Evolutionary conservation across 2,888 invertebrate species (phyloP), one percentile per base, ranked within the genome.

Genomic region (Meiosimyza platycephala): DNA sequence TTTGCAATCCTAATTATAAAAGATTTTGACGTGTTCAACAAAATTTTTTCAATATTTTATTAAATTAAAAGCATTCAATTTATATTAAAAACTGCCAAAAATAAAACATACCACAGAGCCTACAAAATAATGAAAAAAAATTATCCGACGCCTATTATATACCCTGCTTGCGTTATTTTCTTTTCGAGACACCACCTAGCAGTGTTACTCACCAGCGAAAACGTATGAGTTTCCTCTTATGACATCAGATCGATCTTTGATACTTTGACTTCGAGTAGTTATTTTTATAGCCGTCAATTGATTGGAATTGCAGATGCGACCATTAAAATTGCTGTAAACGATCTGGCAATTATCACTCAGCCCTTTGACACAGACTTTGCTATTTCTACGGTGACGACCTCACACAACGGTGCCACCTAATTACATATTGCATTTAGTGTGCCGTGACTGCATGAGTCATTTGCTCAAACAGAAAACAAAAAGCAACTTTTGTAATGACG

Each of bases 321-420:
- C 15, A 57, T 57, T 28, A 57, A 57, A 18, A 18, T 18, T 57
- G 57, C 57, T 13, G 28, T 15, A 57, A 57, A 57, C 22, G 57
- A 57, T 57, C 57, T 22, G 22, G 57, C 57, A 22, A 57, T 57
- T 63, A 40, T 40, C 40, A 40, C 40, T 40, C 18, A 48, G 63
- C 63, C 63, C 63, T 63, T 63, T 63, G 63, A 63, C 63, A 63
- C 18, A 18, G 63, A 7, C 48, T 48, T 16, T 62, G 18, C 16
- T 47, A 5, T 62, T 62, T 15, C 12, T 52, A 28, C 57, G 22
- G 57, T 40, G 40, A 48, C 48, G n/a, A 48, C 63, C 63, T 48
- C 63, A 63, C 63, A 63, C 63, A 47, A 48, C 63, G 63, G 48
- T 63, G 63, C 63, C 48, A 48, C 63, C 63, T 63, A 12, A 63